Conservation (phyloP, 2,888 invertebrate genomes). For the Mimachlamys varia region DNA sequence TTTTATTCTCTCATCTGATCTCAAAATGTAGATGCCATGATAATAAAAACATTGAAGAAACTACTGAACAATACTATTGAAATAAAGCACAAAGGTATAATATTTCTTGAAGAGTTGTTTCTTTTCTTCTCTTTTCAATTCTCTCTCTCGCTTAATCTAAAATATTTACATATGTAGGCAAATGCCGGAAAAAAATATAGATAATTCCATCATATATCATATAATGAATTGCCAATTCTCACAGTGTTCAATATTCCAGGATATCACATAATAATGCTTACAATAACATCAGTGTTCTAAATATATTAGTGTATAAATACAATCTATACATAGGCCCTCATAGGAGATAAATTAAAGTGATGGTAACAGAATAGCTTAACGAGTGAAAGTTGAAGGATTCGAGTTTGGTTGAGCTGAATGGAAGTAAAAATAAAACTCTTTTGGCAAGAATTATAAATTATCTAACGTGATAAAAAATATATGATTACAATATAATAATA, state of each 20-base stretch:
- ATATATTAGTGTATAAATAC: background rate
- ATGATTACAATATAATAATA: conserved; percentile 6
- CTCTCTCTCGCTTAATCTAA: background rate
- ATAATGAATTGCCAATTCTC: background rate
- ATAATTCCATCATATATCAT: background rate
- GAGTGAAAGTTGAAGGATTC: background rate
- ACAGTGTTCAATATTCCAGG: background rate
- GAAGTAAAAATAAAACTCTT: conserved; percentile 18
- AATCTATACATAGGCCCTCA: background rate
- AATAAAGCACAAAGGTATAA: background rate
- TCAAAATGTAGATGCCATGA: background rate
- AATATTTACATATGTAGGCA: background rate
- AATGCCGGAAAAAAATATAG: background rate
- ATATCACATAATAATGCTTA: background rate
- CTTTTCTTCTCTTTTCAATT: background rate
- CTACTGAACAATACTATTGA: background rate
- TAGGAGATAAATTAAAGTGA: background rate
- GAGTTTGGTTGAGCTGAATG: conserved; percentile 18
- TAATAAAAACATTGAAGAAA: background rate
- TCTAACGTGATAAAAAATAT: conserved; percentile 24
- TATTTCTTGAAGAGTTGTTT: background rate
- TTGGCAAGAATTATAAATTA: conserved; percentile 34
- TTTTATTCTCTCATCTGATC: background rate
- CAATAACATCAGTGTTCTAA: background rate
- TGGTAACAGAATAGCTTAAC: background rate